Conservation (phyloP, 2,888 invertebrate genomes). For the Crocallis elinguaria region DNA sequence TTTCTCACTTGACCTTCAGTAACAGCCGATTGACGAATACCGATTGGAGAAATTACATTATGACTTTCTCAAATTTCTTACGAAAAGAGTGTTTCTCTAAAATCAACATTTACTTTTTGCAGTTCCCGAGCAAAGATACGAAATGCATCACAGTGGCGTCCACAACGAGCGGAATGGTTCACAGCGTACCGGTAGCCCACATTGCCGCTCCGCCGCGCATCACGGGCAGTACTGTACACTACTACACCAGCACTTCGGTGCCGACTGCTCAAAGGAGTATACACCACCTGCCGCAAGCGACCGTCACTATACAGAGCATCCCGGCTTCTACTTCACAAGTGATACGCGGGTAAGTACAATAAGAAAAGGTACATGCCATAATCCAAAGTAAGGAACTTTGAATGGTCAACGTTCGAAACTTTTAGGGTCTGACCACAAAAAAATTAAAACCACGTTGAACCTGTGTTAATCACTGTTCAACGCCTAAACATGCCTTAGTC, state of each 20-base stretch:
- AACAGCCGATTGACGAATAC: too few species aligned
- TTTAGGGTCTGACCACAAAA: too few species aligned
- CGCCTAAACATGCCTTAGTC: too few species aligned
- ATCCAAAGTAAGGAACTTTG: too few species aligned
- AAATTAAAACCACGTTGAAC: too few species aligned
- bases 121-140: constrained; percentile 69
- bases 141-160: constrained; percentile 80
- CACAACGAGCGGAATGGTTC: constrained; percentile 76
- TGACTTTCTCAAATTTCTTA: too few species aligned
- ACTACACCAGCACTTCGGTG: constrained; percentile 56
- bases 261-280: constrained; percentile 54
- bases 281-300: constrained; percentile 71
- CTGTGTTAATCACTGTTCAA: too few species aligned
- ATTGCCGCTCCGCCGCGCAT: constrained; percentile 65
- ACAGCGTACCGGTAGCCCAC: constrained; percentile 77
- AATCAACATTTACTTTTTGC: constrained; percentile 31
- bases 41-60: too few species aligned
- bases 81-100: too few species aligned
- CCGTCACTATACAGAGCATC: constrained; percentile 74
- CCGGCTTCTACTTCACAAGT: constrained; percentile 71
- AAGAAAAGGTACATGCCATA: too few species aligned
- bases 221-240: constrained; percentile 70
- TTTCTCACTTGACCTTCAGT: too few species aligned
- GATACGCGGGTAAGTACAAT: constrained; percentile 71
- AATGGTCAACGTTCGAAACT: too few species aligned